Evolutionary conservation across 2,113 vertebrate genomes (phyloP), one percentile per base, ranked within the genome.

Genomic region (Lonchura striata): DNA sequence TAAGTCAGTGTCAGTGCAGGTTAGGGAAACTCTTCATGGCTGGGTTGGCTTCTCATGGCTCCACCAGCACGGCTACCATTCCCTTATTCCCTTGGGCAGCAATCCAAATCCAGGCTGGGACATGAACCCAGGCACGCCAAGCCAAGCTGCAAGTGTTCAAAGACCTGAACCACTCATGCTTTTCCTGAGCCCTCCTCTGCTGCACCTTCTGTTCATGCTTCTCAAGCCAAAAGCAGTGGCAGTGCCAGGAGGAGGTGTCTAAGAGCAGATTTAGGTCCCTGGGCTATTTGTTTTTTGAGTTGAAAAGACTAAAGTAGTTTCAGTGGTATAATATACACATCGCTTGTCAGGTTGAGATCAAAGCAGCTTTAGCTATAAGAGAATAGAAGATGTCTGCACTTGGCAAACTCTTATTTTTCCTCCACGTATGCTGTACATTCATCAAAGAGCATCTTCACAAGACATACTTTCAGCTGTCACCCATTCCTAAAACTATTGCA

Each of bases 341-440:
- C 4, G 19, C 49, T 89, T 96, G 93, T 96, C 96, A 95, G 88
- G 59, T 78, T 92, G 41, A 92, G 88, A 93, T 95, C 93, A 94
- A 96, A 93, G 91, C 53, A 86, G 19, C 56, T 91, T 89, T 59
- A 80, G 90, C 88, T 91, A 39, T 27, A 78, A 41, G 81, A 82
- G 86, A 90, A 95, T 6, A 94, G 86, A 92, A 93, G 70, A 77
- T 22, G 33, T 61, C 86, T 92, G 70, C 85, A 86, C 77, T 90
- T 86, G 52, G 68, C 41, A 95, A 96, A 87, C 71, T 91, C 59
- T 23, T 85, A 19, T 77, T 94, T 95, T 87, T 91, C 79, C 88
- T 91, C 56, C 65, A 92, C 85, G 80, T 72, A 82, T 77, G 54
- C 47, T 86, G 31, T 41, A 59, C 16, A 22, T 76, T 91, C 11